Evolutionary conservation across 2,113 vertebrate genomes (phyloP).

Genomic region (Colinus virginianus): DNA sequence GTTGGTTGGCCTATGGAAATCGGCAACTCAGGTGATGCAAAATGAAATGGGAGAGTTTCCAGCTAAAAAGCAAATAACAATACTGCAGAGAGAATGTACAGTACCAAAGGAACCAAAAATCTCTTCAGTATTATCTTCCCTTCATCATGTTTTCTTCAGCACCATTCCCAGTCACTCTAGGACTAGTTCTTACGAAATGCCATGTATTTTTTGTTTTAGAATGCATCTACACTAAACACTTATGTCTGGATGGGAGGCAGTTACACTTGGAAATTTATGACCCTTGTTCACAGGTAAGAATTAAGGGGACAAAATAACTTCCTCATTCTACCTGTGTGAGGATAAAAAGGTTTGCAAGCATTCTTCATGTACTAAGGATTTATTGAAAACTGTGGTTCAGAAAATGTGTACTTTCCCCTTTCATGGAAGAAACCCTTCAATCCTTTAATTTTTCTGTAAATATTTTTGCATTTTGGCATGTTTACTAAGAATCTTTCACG

Average conservation of each 20-base stretch:
- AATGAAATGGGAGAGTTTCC: not conserved
- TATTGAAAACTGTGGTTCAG: not conserved
- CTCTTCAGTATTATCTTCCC: not conserved
- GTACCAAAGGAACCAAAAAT: not conserved
- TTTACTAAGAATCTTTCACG: not conserved
- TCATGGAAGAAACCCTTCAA: not conserved
- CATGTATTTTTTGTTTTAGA: constrained; percentile 69
- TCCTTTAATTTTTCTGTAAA: not conserved
- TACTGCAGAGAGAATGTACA: not conserved
- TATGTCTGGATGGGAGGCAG: constrained; percentile 85
- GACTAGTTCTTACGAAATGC: not conserved
- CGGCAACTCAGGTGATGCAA: not conserved
- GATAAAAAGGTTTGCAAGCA: not conserved
- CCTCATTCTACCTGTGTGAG: not conserved
- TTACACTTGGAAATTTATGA: constrained; percentile 88
- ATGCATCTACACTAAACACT: constrained; percentile 86
- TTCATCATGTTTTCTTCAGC: not conserved
- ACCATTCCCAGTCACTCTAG: not conserved
- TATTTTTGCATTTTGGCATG: not conserved
- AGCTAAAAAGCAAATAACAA: rapidly evolving
- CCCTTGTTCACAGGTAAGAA: constrained; percentile 86
- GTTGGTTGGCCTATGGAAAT: not conserved
- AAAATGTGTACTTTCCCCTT: not conserved
- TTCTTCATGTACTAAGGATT: not conserved
- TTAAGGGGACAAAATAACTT: not conserved